phyloP scores from a whole-genome alignment of 2,113 vertebrate genomes.

The Thamnaconus septentrionalis region DNA sequence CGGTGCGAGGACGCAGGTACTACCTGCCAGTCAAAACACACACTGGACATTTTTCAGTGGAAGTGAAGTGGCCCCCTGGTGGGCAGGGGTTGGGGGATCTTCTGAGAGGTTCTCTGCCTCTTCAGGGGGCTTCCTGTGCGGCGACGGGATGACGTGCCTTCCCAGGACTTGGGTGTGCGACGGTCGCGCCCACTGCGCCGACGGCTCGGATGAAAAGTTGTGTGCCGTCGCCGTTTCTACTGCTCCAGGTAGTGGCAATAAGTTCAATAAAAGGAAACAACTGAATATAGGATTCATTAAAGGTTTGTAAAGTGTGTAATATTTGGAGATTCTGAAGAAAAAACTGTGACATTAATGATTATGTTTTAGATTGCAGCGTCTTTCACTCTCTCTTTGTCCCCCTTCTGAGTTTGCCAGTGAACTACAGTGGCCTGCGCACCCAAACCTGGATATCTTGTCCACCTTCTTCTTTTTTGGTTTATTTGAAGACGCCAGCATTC shows the following conservation, averaged over 20 bases:
- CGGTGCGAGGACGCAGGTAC: slow-evolving; percentile 76
- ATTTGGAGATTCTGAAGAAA: too few relatives aligned
- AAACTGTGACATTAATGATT: too few relatives aligned
- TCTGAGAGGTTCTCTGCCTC: neutral
- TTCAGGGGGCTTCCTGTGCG: slow-evolving; percentile 80
- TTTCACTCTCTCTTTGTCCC: too few relatives aligned
- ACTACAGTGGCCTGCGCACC: too few relatives aligned
- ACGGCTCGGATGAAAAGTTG: slow-evolving; percentile 80
- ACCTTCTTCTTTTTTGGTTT: too few relatives aligned
- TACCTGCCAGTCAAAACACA: neutral
- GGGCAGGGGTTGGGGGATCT: too few relatives aligned
- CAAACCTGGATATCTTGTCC: too few relatives aligned
- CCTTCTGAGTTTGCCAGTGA: too few relatives aligned
- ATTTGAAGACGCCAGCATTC: too few relatives aligned
- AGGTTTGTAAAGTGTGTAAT: too few relatives aligned
- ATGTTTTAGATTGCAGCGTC: too few relatives aligned
- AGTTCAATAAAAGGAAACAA: neutral
- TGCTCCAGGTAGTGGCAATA: slow-evolving; percentile 25
- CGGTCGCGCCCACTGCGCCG: slow-evolving; percentile 77
- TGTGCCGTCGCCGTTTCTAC: slow-evolving; percentile 57
- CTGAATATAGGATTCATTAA: too few relatives aligned
- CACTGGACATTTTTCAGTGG: neutral
- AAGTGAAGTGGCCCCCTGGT: neutral
- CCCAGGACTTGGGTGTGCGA: slow-evolving; percentile 73
- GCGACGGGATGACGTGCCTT: slow-evolving; percentile 71